Base-by-base conservation (phyloP, 2,113 vertebrate species). In the Eubucco bourcierii region DNA sequence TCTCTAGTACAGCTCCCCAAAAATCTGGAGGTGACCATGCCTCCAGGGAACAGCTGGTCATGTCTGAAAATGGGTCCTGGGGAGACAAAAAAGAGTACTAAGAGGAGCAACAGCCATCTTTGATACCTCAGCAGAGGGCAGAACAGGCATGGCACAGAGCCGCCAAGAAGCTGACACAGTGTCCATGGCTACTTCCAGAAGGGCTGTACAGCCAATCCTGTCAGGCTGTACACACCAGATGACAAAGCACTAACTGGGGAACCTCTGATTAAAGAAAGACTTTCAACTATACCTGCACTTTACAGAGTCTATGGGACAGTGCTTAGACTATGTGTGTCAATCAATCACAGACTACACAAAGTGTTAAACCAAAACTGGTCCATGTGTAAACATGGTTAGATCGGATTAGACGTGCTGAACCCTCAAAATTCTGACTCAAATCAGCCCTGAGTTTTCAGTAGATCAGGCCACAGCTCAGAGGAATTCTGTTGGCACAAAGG, bases 191-290 rank as follows among this genome's bases (percentile, higher is more conserved):
- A 1, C 46, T 11, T 34, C 6, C 13, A 8, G 39, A 41, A 10
- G 3, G 6, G 63, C 61, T 7, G 53, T n/a, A 18, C 15, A 3
- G 74, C 16, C 47, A 4, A 63, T 29, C 12, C 11, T 12, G 29
- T 3, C 7, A 1, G 28, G 29, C 41, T 10, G 12, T 1, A 5
- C 12, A 1, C 0, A 2, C 2, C 5, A 4, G 9, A 58, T 39
- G 39, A 10, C 39, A 19, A 7, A 46, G 75, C 55, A 4, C 20
- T 3, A 6, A 12, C 16, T 1, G 3, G n/a, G 55, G 46, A 61
- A 23, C 21, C 47, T 23, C 53, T 9, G 60, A 13, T 7, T 21
- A 39, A 68, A 77, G 4, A 7, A 13, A 52, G 58, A 21, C 31
- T 4, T 39, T 56, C 52, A 29, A 5, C 56, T 25, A 1, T 5